phyloP scores from a whole-genome alignment of 2,888 invertebrate genomes.

The Taenaris catops region DNA sequence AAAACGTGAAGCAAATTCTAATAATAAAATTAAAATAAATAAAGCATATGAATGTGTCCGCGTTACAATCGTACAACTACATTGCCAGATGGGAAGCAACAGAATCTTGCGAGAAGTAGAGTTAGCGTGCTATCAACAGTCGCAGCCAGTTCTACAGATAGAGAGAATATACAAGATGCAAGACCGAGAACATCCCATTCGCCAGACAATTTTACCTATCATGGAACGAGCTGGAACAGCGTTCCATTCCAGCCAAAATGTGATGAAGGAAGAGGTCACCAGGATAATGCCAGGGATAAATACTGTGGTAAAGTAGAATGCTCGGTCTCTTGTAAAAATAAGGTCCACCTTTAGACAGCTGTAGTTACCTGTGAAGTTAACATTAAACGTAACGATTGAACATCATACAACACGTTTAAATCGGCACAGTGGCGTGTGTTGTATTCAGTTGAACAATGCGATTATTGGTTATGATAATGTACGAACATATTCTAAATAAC shows the following conservation, averaged over 20 bases:
- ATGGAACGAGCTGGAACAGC: slow-evolving; percentile 93
- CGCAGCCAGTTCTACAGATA: slow-evolving; percentile 63
- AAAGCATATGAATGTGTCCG: slow-evolving; percentile 26
- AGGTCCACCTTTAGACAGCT: slow-evolving; percentile 93
- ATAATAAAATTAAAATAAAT: slow-evolving; percentile 39
- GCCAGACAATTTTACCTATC: slow-evolving; percentile 85
- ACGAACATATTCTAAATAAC: slow-evolving; percentile 65
- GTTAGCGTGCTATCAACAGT: slow-evolving; percentile 68
- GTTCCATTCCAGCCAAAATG: slow-evolving; percentile 95
- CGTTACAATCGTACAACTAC: slow-evolving; percentile 33
- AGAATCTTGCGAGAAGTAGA: slow-evolving; percentile 46
- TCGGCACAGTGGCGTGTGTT: slow-evolving; percentile 13
- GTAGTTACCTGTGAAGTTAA: slow-evolving; percentile 88
- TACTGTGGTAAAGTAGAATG: slow-evolving; percentile 94
- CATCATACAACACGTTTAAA: slow-evolving; percentile 21
- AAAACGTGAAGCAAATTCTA: slow-evolving; percentile 70
- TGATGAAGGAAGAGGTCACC: slow-evolving; percentile 92
- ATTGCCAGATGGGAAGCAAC: slow-evolving; percentile 48
- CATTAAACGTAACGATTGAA: slow-evolving; percentile 45
- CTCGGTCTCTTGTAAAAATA: slow-evolving; percentile 92
- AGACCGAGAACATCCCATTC: slow-evolving; percentile 59
- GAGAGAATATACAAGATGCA: slow-evolving; percentile 52
- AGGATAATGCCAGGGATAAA: slow-evolving; percentile 94
- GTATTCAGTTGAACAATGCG: slow-evolving; percentile 25
- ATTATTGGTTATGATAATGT: slow-evolving; percentile 33